Percentiles rank a stretch among this genome's conserved stretches.
Evolutionary conservation across 2,888 invertebrate genomes (phyloP).

Genomic region (Cheilosia scutellata): DNA sequence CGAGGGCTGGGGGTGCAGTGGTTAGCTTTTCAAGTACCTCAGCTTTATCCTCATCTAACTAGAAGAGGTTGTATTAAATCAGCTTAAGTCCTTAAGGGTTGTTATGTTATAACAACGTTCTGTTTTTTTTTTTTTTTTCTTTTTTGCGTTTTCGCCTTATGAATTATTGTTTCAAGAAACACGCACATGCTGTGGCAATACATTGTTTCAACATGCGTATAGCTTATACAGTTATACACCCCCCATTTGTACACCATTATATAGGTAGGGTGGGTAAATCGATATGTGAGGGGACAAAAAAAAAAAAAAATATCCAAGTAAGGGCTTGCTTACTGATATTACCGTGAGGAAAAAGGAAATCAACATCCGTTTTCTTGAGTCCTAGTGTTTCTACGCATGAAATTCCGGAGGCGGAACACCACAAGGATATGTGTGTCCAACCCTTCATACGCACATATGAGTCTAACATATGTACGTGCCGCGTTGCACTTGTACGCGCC

Average conservation of each 20-base stretch:
- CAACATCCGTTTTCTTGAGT: constrained; percentile 68
- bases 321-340: constrained; percentile 67
- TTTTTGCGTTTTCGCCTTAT: constrained; percentile 68
- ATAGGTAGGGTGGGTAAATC: constrained; percentile 51
- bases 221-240: constrained; percentile 45
- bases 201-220: constrained; percentile 71
- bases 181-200: constrained; percentile 73
- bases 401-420: constrained; percentile 65
- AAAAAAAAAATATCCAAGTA: constrained; percentile 34
- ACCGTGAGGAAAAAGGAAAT: constrained; percentile 54
- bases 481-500: constrained; percentile 66
- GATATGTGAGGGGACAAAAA: constrained; percentile 37
- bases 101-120: constrained; percentile 71
- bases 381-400: constrained; percentile 53
- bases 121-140: constrained; percentile 1
- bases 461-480: constrained; percentile 29
- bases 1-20: constrained; percentile 7
- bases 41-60: neutral
- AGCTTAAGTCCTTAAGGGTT: constrained; percentile 71
- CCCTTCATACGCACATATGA: constrained; percentile 38
- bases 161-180: constrained; percentile 72
- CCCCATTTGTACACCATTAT: neutral
- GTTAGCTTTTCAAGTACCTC: constrained; percentile 66
- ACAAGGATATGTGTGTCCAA: constrained; percentile 12
- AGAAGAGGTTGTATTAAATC: constrained; percentile 26